Evolutionary conservation across 2,888 invertebrate genomes (phyloP), one percentile per base, ranked within the genome.

Genomic region (Microctonus aethiopoides): DNA sequence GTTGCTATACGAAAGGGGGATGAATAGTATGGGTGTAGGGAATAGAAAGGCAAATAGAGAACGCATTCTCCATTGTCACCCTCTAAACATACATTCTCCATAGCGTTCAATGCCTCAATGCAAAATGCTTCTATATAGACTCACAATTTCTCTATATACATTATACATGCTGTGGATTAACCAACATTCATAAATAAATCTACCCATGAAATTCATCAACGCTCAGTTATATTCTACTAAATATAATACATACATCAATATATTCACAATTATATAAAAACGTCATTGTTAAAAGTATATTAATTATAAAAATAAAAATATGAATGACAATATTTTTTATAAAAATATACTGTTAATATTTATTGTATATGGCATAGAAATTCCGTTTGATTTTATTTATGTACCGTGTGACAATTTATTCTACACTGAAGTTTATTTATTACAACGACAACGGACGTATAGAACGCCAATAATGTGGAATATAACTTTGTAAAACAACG

Each of bases 401-500:
- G 1, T n/a, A n/a, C n/a, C n/a, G n/a, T n/a, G n/a, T n/a, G n/a
- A n/a, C n/a, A n/a, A n/a, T n/a, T n/a, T n/a, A n/a, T n/a, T n/a
- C n/a, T n/a, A 54, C 26, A 26, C 46, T 9, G 16, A 46, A 16
- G 46, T 46, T 46, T 20, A 46, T n/a, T 46, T 7, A 46, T 3
- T 16, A 20, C 16, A 7, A 46, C 9, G 46, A 46, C 16, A 16
- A 46, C n/a, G 16, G 1, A 46, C 46, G 62, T 51, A 29, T n/a
- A n/a, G 46, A 62, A 62, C 16, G 2, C 1, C 41, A 29, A 51
- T 51, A 46, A 29, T 29, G 16, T 7, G 46, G 29, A 62, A 62
- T 46, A 51, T 34, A 52, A 51, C 57, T 24, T 52, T 52, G 36
- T 32, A 59, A 54, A 68, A 39, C 32, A 61, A 16, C 16, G 39